A percentile compares a stretch with the other conserved stretches of the same genome.
phyloP scores from a whole-genome alignment of 1,140 invertebrate species.

The Hyphantria cunea region DNA sequence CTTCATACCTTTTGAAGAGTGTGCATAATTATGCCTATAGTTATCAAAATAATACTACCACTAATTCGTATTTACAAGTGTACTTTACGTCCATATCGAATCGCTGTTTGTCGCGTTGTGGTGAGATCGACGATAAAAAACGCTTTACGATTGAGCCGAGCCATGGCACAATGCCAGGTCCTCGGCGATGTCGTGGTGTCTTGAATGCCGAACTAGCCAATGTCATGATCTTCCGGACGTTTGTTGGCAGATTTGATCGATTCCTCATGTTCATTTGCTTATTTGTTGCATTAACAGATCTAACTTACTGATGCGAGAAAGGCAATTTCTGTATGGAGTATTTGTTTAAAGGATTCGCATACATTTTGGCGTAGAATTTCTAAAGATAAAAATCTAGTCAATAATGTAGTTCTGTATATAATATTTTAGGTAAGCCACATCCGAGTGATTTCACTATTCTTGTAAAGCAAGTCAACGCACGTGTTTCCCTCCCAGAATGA shows the following conservation, averaged over 20 bases:
- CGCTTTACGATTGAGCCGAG: conserved; percentile 21
- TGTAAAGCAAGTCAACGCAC: too few relatives aligned
- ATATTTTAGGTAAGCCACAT: too few relatives aligned
- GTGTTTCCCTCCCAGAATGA: too few relatives aligned
- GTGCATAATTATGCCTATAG: not conserved
- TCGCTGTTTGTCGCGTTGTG: conserved; percentile 13
- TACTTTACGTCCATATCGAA: conserved; percentile 21
- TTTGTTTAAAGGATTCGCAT: too few relatives aligned
- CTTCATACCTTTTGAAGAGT: too few relatives aligned
- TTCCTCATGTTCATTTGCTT: conserved; percentile 20
- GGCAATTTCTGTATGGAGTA: too few relatives aligned
- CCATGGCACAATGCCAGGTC: conserved; percentile 19
- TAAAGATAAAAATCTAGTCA: too few relatives aligned
- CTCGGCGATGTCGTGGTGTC: conserved; percentile 1
- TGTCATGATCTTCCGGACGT: conserved; percentile 29
- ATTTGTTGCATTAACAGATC: too few relatives aligned
- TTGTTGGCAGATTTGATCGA: conserved; percentile 27
- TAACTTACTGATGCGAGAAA: too few relatives aligned
- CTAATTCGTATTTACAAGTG: not conserved
- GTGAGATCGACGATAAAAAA: conserved; percentile 14
- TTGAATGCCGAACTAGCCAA: conserved; percentile 22
- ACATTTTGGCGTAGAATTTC: too few relatives aligned
- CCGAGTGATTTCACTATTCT: too few relatives aligned
- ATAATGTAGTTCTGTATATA: too few relatives aligned
- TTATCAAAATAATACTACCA: not conserved